A percentile compares a stretch with the other conserved stretches of the same genome.
phyloP scores from a whole-genome alignment of 1,140 invertebrate genomes.

The Drosophila setifemur region DNA sequence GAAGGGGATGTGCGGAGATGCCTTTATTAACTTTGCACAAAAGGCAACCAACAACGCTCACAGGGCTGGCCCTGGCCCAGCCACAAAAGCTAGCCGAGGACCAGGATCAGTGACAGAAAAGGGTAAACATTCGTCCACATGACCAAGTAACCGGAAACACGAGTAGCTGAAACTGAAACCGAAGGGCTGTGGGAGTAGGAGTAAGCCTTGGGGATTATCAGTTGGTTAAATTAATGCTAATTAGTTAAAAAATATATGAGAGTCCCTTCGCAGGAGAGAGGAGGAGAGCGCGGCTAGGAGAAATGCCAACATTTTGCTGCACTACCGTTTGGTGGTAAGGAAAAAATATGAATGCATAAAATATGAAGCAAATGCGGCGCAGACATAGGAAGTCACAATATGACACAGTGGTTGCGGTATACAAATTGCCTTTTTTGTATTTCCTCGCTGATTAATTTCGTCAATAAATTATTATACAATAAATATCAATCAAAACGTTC shows the following conservation, averaged over 20 bases:
- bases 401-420: conserved; percentile 36
- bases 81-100: not conserved
- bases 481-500: too few species aligned
- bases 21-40: conserved; percentile 75
- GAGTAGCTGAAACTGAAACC: not conserved
- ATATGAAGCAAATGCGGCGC: conserved; percentile 69
- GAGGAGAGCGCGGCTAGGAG: too few species aligned
- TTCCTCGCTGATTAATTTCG: too few species aligned
- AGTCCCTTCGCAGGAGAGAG: not conserved
- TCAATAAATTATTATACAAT: too few species aligned
- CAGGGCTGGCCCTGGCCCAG: not conserved
- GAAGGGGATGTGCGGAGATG: conserved; percentile 66
- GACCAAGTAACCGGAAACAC: conserved; percentile 1
- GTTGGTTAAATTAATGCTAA: conserved; percentile 81
- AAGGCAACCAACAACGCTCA: conserved; percentile 66
- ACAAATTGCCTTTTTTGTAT: too few species aligned
- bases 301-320: conserved; percentile 60
- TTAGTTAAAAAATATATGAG: conserved; percentile 79
- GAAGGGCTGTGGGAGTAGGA: not conserved
- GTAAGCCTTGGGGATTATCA: conserved; percentile 67
- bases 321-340: conserved; percentile 39
- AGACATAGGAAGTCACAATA: conserved; percentile 40
- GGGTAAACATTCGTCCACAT: conserved; percentile 25
- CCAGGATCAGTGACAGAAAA: conserved; percentile 13
- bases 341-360: conserved; percentile 60